Evolutionary conservation across 2,113 vertebrate species (phyloP).

Genomic region (Leuciscus idus): DNA sequence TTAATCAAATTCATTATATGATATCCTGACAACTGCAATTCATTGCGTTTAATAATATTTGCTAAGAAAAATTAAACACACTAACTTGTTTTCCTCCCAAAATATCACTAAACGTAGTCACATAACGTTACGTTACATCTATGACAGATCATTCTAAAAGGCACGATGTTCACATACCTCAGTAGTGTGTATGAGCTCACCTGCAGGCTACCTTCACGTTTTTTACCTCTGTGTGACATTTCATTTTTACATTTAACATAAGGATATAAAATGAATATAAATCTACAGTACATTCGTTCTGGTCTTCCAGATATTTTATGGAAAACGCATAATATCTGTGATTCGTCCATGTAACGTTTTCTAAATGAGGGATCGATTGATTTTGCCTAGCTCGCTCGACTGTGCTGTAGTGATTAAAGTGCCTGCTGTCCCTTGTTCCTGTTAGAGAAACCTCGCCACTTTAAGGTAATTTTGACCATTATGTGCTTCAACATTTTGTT

Average conservation of each 20-base stretch:
- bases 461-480: conserved; percentile 5
- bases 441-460: not conserved
- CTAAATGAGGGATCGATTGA: conserved; percentile 20
- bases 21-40: too few species aligned
- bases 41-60: too few species aligned
- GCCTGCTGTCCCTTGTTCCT: not conserved
- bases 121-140: too few species aligned
- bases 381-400: conserved; percentile 41
- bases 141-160: too few species aligned
- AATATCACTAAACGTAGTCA: too few species aligned
- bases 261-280: not conserved
- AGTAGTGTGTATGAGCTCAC: not conserved
- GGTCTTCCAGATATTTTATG: not conserved
- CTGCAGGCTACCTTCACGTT: not conserved
- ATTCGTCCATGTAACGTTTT: not conserved
- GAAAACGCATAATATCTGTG: not conserved
- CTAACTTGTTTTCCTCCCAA: too few species aligned
- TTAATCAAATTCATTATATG: too few species aligned
- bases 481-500: not conserved
- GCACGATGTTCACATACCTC: too few species aligned
- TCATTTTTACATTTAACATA: not conserved
- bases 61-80: too few species aligned
- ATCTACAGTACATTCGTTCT: too few species aligned
- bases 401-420: conserved; percentile 10
- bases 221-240: not conserved